Evolutionary conservation across 2,797 vertebrate genomes (phyloP).

Genomic region (Nannoperca australis): DNA sequence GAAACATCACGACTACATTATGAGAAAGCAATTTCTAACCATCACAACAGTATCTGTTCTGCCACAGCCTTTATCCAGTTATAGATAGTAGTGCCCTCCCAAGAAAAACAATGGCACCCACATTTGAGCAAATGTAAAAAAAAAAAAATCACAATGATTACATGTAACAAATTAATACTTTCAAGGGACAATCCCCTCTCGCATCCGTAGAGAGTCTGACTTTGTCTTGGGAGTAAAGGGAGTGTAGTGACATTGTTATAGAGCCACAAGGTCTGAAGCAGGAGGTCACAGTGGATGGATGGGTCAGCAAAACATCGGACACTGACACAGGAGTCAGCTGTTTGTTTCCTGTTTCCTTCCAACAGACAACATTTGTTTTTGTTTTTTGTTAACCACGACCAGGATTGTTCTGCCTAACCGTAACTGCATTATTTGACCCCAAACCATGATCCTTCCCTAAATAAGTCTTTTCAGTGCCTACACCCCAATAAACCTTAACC

Average conservation of each 20-base stretch:
- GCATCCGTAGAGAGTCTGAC: not conserved
- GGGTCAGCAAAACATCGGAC: not conserved
- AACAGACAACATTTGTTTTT: too few species aligned
- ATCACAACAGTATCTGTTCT: not conserved
- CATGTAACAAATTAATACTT: not conserved
- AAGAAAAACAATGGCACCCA: not conserved
- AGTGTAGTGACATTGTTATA: not conserved
- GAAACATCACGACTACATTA: not conserved
- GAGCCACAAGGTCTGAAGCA: not conserved
- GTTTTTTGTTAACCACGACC: slow-evolving; percentile 11
- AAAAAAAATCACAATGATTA: not conserved
- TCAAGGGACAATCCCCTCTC: not conserved
- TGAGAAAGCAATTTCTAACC: not conserved
- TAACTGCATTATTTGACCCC: too few species aligned
- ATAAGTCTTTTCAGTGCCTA: too few species aligned
- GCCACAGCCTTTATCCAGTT: not conserved
- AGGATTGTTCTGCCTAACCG: not conserved
- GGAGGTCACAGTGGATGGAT: not conserved
- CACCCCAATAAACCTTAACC: too few species aligned
- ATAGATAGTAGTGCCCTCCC: not conserved
- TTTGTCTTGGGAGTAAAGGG: not conserved
- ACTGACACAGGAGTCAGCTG: not conserved
- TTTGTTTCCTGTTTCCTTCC: not conserved
- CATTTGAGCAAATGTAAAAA: not conserved
- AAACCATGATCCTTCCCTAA: too few species aligned